Percentiles rank a stretch among this genome's conserved stretches.
Conservation (phyloP, 1,140 invertebrate species). For the Dermatophagoides farinae region DNA sequence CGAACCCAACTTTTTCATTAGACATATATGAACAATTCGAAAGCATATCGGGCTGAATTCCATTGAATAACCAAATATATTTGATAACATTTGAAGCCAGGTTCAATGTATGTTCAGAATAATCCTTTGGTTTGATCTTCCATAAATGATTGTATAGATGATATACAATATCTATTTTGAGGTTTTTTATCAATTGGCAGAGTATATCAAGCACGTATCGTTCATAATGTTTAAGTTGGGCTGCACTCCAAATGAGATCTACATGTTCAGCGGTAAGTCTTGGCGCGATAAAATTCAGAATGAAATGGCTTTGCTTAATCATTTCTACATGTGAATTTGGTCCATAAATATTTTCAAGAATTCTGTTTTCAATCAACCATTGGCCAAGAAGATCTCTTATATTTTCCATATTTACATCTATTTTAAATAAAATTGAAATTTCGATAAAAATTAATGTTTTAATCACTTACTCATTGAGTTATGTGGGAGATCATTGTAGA, state of each 20-base stretch:
- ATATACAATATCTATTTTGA: slow-evolving; percentile 61
- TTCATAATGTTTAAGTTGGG: slow-evolving; percentile 78
- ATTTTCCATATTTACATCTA: neutral
- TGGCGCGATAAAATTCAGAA: slow-evolving; percentile 73
- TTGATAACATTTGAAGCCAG: slow-evolving; percentile 69
- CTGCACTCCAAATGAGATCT: slow-evolving; percentile 77
- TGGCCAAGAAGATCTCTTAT: slow-evolving; percentile 59
- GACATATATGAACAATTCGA: neutral
- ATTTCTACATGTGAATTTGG: slow-evolving; percentile 86
- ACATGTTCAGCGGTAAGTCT: slow-evolving; percentile 78
- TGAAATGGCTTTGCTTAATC: slow-evolving; percentile 80
- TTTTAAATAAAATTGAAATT: neutral
- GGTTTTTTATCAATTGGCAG: slow-evolving; percentile 65
- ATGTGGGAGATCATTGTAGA: slow-evolving; percentile 69
- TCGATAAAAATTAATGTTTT: neutral
- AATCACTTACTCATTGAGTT: neutral
- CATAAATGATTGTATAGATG: slow-evolving; percentile 66
- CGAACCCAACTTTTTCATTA: neutral
- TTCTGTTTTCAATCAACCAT: slow-evolving; percentile 73
- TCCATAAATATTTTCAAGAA: slow-evolving; percentile 82
- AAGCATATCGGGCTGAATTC: slow-evolving; percentile 11
- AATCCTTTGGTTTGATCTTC: slow-evolving; percentile 62
- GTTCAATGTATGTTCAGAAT: slow-evolving; percentile 78
- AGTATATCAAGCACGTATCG: slow-evolving; percentile 76
- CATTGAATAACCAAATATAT: slow-evolving; percentile 53